A percentile compares a stretch with the other conserved stretches of the same genome.
Evolutionary conservation across 2,113 vertebrate genomes (phyloP).

Genomic region (Psilopsiagon aymara): DNA sequence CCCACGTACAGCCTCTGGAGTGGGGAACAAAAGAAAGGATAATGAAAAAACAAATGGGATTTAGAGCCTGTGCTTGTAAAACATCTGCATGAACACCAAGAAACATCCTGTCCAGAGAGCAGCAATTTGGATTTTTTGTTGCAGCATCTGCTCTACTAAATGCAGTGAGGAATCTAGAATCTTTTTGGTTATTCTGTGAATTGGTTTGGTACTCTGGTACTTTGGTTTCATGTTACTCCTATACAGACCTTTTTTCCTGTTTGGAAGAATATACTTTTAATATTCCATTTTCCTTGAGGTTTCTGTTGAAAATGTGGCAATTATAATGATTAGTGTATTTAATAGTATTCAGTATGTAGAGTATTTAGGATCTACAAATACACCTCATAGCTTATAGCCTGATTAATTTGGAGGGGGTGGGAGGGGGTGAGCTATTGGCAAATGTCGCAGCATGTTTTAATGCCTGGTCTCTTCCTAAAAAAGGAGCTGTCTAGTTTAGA

Average conservation of each 20-base stretch:
- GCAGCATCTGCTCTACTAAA: neutral
- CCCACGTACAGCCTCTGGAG: neutral
- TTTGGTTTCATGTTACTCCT: neutral
- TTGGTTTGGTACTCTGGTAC: neutral
- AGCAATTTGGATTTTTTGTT: neutral
- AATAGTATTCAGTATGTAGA: neutral
- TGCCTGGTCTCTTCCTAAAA: neutral
- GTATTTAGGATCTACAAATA: neutral
- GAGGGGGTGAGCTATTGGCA: neutral
- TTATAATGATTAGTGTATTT: neutral
- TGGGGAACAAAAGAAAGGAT: neutral
- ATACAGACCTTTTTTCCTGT: neutral
- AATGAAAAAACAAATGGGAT: neutral
- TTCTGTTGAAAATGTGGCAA: neutral
- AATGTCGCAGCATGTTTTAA: neutral
- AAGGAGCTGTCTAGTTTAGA: neutral
- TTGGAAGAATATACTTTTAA: neutral
- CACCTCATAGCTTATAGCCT: neutral
- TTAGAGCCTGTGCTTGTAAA: neutral
- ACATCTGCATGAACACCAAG: neutral
- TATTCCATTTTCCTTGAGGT: neutral
- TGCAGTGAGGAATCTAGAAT: neutral
- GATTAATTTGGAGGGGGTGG: neutral
- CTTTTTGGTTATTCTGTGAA: neutral
- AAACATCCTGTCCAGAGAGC: neutral